Evolutionary conservation across 2,888 invertebrate genomes (phyloP), one percentile per base, ranked within the genome.

Genomic region (Spatulosminthurus flaviceps): DNA sequence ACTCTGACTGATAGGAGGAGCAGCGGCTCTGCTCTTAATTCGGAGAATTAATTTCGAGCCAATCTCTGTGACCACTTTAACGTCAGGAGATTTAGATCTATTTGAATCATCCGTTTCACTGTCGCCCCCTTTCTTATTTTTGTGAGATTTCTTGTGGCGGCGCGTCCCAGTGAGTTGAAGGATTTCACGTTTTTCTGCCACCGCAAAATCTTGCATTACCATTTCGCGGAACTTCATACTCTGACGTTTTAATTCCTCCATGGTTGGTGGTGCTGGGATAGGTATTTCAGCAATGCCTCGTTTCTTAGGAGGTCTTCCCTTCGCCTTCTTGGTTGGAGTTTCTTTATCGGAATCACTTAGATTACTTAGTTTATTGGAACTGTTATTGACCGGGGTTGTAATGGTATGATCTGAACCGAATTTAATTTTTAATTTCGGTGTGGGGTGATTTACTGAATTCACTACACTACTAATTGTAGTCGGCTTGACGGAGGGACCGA

Each of bases 201-300:
- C 92, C 80, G 92, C 92, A 86, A 95, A 94, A 86, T 93, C 93
- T 4, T 94, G 94, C 93, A 94, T 94, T 1, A 95, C 92, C 90
- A 91, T 92, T 82, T 93, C 92, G 21, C 95, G 90, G 88, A 91
- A 95, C 87, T 94, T 95, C 95, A 95, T 95, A 85, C 93, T 94
- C 86, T 95, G 94, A 1, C 94, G 91, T 82, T 92, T 92, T 72
- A 95, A 88, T 86, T 95, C 94, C 87, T 95, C 94, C 83, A 95
- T 91, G 81, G 92, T 92, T 0, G 93, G 93, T 5, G 83, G 81
- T 9, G 66, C 79, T 2, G 80, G 66, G 5, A 77, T 43, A 4
- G 79, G 77, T 5, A 82, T 77, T 61, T 81, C 83, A 79, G 80
- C 83, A 11, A 84, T 67, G 0, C 84, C 84, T 21, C 95, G 91